Evolutionary conservation across 2,888 invertebrate species (phyloP), one percentile per base, ranked within the genome.

Genomic region (Altica lythri): DNA sequence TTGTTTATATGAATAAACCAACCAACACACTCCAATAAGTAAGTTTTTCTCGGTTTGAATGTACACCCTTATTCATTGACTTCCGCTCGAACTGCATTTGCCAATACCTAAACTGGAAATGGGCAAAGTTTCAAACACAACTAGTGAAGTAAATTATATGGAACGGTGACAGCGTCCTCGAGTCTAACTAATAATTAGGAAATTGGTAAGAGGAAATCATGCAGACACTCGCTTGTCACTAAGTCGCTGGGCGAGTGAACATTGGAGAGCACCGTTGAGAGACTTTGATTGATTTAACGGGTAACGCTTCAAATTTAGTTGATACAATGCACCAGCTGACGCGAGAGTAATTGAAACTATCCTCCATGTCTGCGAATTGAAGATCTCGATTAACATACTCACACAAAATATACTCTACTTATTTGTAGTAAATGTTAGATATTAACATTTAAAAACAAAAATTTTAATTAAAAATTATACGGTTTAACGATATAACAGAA

Each of bases 161-260:
- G 34, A 34, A 34, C 34, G 14, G 34, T 34, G 16, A 34, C 34
- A 34, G 16, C 4, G 16, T 34, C 34, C 34, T 8, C 14, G 14
- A 14, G 8, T 34, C 16, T 34, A 30, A 30, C 30, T 30, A 34
- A 34, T 34, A 34, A 34, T 34, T 34, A 34, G 34, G 34, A 34
- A 34, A 34, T 34, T 34, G 16, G 16, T 34, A 34, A 16, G 16
- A 14, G 34, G 34, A 10, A 30, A n/a, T n/a, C n/a, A 27, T 5
- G 27, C 27, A 27, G 30, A 30, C 34, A 10, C 34, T 34, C n/a
- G 16, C 34, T 16, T 34, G 34, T 34, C 34, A 34, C 8, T 34
- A 34, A 34, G n/a, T 16, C n/a, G n/a, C n/a, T 8, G 16, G 16
- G 13, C 30, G 30, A 6, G 10, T 10, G 12, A 12, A 6, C 4